These are phyloP conservation scores for Ophioderma brevispina DNA, from an alignment of 35 echinoderm and acorn worm species.

Conservation along the genomic window DNA sequence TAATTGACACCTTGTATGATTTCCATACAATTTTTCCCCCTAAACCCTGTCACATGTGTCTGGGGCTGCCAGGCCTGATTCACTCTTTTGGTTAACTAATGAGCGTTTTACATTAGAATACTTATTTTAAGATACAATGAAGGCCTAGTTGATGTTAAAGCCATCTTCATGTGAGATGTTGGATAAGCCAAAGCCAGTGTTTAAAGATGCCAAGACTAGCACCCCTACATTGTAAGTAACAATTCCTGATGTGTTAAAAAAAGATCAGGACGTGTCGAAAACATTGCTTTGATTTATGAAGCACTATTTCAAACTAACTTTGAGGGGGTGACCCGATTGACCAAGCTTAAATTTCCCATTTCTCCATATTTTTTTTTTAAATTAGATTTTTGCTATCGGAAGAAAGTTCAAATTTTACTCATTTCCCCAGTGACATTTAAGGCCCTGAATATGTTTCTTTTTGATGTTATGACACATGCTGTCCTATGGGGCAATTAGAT, in stretches of 20 bases:
- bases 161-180: conserved; percentile 74
- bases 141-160: conserved; percentile 85
- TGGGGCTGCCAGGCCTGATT: too few relatives aligned
- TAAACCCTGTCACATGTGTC: too few relatives aligned
- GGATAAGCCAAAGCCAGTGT: conserved; percentile 58
- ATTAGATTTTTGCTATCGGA: not conserved
- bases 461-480: too few relatives aligned
- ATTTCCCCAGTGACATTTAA: too few relatives aligned
- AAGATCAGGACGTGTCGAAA: too few relatives aligned
- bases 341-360: not conserved
- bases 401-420: too few relatives aligned
- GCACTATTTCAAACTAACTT: not conserved
- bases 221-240: conserved; percentile 63
- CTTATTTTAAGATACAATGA: conserved; percentile 68
- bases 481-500: too few relatives aligned
- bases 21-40: not conserved
- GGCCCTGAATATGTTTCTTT: too few relatives aligned
- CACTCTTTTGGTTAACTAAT: too few relatives aligned
- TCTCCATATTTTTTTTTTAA: not conserved
- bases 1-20: not conserved
- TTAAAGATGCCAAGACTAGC: conserved; percentile 78
- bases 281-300: too few relatives aligned
- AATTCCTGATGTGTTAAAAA: not conserved
- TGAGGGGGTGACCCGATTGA: not conserved
- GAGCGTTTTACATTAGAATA: not conserved